Evolutionary conservation across 2,797 vertebrate species (phyloP), one percentile per base, ranked within the genome.

Genomic region (Lycodopsis pacificus): DNA sequence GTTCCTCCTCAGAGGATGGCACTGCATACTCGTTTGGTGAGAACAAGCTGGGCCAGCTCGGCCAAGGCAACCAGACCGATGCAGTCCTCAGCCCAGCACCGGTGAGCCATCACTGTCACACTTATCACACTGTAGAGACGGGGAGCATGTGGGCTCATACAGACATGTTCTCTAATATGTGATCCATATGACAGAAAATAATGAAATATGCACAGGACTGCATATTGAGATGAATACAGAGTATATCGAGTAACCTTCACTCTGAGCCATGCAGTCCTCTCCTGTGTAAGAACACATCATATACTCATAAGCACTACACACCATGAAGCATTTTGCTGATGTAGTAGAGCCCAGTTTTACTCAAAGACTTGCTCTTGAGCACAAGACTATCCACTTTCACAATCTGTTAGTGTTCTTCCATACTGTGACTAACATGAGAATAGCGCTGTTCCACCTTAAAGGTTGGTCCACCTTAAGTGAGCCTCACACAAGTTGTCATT

Each of bases 21-120:
- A 95, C 94, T 0, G 96, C 94, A 2, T 98, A 95, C 56, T 97
- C 97, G 0, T 99, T 99, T 36, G 98, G 98, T 57, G 98, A 99
- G 93, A 99, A 99, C 86, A 99, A 98, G 92, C 95, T 99, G 93
- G 98, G 98, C 2, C 98, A 99, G 79, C 94, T 99, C 1, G 98
- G 98, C 38, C 94, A 99, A 8, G 97, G 98, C 65, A 99, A 97
- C 89, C 97, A 99, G 94, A 99, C 98, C 0, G 97, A 98, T 1
- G 97, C 98, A 0, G 95, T 99, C 25, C 96, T 98, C 14, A 98
- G 95, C 65, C 98, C 98, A 0, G 95, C 97, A 0, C 93, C 95
- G 88, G 98, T 99, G 94, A 88, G 84, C 36, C 2, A 4, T 12
- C 32, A 27, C 51, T 20, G 2, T 32, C 19, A 34, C 20, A n/a